These are phyloP conservation scores for Lycaena phlaeas DNA, from an alignment of 2,888 invertebrate species.

Conservation along the genomic window DNA sequence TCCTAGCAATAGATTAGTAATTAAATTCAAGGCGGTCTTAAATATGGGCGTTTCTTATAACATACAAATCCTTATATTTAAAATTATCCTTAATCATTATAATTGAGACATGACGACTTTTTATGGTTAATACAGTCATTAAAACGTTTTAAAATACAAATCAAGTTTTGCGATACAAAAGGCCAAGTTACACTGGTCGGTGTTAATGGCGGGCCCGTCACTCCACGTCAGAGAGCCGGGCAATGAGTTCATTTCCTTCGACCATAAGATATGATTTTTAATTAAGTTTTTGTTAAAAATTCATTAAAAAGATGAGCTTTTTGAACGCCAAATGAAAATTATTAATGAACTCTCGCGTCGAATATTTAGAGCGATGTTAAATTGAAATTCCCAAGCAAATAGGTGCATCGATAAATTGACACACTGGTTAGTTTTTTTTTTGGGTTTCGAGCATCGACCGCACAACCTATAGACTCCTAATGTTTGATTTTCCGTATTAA, in stretches of 20 bases:
- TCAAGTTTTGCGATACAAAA: conserved; percentile 12
- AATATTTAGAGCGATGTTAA: conserved; percentile 32
- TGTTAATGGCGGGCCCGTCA: conserved; percentile 62
- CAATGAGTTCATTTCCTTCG: conserved; percentile 73
- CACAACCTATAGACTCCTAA: no score
- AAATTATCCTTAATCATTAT: no score
- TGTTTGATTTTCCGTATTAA: no score
- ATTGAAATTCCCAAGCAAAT: conserved; percentile 40
- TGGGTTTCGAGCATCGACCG: no score
- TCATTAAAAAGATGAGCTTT: conserved; percentile 58
- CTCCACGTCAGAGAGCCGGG: conserved; percentile 63
- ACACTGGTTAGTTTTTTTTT: no score
- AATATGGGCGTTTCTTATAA: no score
- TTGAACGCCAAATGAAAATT: conserved; percentile 59
- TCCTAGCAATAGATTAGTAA: no score
- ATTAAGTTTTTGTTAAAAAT: conserved; percentile 73
- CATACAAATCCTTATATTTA: no score
- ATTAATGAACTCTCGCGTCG: conserved; percentile 46
- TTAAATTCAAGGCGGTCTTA: no score
- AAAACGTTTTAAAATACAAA: background rate
- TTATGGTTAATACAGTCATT: background rate
- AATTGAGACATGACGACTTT: no score
- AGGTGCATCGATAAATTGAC: conserved; percentile 23
- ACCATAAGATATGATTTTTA: conserved; percentile 71
- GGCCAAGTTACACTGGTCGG: conserved; percentile 43